Conservation (phyloP, 2,113 vertebrate genomes). For the Butorides virescens region DNA sequence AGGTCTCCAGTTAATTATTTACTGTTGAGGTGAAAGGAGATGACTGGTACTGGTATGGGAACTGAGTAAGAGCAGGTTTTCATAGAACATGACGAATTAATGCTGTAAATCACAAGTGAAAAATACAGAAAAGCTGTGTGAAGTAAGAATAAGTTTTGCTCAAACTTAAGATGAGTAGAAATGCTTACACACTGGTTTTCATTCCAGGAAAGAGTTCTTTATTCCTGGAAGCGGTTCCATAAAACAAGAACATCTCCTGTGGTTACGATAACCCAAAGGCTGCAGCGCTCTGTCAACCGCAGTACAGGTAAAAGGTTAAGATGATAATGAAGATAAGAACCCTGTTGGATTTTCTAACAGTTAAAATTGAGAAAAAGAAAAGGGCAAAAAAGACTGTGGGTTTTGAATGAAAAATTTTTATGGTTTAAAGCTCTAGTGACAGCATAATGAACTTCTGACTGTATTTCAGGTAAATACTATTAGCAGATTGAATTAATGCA, state of each 20-base stretch:
- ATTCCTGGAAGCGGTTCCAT: not conserved
- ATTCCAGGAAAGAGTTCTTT: not conserved
- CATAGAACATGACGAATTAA: fast-evolving
- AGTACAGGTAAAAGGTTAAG: not conserved
- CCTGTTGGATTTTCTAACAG: not conserved
- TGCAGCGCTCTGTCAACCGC: fast-evolving
- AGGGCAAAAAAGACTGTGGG: not conserved
- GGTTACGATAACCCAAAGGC: not conserved
- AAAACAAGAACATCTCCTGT: not conserved
- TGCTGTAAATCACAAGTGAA: not conserved
- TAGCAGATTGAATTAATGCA: not conserved
- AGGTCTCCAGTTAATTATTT: not conserved
- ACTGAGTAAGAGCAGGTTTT: fast-evolving
- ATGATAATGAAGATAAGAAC: not conserved
- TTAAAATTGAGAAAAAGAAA: not conserved
- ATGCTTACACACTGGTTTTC: not conserved
- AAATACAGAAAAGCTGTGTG: not conserved
- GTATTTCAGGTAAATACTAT: not conserved
- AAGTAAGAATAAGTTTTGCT: not conserved
- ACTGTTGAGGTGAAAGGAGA: not conserved
- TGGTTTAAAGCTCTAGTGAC: not conserved
- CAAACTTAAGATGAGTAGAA: not conserved
- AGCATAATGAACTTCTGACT: not conserved
- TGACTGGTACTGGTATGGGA: too few relatives aligned
- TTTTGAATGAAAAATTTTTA: not conserved